Percentiles rank a stretch among this genome's conserved stretches.
phyloP scores from a whole-genome alignment of 2,113 vertebrate genomes.

The Numida meleagris region DNA sequence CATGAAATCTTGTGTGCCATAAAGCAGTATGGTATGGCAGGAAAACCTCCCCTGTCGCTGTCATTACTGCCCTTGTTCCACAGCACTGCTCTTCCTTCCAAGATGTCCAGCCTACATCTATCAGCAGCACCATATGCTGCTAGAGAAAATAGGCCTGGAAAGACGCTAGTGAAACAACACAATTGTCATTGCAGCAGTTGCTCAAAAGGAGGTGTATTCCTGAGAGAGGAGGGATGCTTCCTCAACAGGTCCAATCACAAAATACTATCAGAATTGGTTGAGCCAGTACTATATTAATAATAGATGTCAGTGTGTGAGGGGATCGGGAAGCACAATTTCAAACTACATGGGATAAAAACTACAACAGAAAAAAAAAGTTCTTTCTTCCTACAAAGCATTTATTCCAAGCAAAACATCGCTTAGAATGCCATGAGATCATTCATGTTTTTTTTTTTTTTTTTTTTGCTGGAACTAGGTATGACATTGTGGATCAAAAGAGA shows the following conservation, averaged over 20 bases:
- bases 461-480: not conserved
- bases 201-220: not conserved
- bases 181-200: not conserved
- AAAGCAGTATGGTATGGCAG: not conserved
- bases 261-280: fast-evolving
- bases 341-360: not conserved
- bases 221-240: not conserved
- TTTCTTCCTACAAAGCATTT: not conserved
- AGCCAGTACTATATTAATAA: not conserved
- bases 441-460: not conserved
- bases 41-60: not conserved
- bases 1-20: not conserved
- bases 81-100: not conserved
- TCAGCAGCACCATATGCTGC: not conserved
- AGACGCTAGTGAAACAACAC: not conserved
- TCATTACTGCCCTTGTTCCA: not conserved
- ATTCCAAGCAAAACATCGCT: not conserved
- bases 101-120: not conserved
- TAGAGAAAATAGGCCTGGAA: not conserved
- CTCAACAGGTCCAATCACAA: not conserved
- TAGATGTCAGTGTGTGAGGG: not conserved
- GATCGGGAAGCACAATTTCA: not conserved
- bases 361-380: not conserved
- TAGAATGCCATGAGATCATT: not conserved
- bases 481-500: not conserved